Percentiles rank a stretch among this genome's conserved stretches.
phyloP scores from a whole-genome alignment of 2,888 invertebrate species.

The Pyrgus malvae region DNA sequence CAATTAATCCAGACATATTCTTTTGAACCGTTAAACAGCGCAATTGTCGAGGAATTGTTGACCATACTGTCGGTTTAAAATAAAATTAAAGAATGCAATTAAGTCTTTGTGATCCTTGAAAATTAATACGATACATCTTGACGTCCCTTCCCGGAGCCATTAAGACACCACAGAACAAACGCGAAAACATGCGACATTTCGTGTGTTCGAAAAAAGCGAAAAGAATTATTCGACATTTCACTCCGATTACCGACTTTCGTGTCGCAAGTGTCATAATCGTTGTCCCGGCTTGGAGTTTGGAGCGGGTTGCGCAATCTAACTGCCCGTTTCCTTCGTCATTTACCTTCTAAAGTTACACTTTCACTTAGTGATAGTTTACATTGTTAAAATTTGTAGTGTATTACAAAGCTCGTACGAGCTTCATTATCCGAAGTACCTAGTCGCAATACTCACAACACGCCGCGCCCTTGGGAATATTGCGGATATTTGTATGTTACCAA shows the following conservation, averaged over 20 bases:
- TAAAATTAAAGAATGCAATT: constrained; percentile 73
- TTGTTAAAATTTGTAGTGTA: constrained; percentile 4
- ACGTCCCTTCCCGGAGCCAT: constrained; percentile 58
- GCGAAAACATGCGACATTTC: constrained; percentile 43
- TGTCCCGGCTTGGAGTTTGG: constrained; percentile 13
- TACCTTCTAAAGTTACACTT: constrained; percentile 24
- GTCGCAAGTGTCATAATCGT: constrained; percentile 23
- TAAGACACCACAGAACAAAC: constrained; percentile 65
- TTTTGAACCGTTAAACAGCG: constrained; percentile 46
- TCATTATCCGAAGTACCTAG: too few species aligned
- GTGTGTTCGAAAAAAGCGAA: constrained; percentile 37
- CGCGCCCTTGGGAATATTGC: constrained; percentile 8
- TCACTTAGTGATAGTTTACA: constrained; percentile 8
- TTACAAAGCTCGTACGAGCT: not conserved
- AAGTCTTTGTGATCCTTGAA: constrained; percentile 67
- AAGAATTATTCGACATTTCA: constrained; percentile 32
- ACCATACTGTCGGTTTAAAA: constrained; percentile 70
- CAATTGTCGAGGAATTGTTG: constrained; percentile 44
- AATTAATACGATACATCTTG: constrained; percentile 64
- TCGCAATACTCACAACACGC: not conserved
- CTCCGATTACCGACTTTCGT: constrained; percentile 27
- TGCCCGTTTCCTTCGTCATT: constrained; percentile 23
- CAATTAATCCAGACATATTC: constrained; percentile 61
- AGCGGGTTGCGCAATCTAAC: constrained; percentile 21
- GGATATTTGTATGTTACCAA: constrained; percentile 11